Conservation (phyloP, 2,797 vertebrate genomes). For the Peromyscus attwateri region DNA sequence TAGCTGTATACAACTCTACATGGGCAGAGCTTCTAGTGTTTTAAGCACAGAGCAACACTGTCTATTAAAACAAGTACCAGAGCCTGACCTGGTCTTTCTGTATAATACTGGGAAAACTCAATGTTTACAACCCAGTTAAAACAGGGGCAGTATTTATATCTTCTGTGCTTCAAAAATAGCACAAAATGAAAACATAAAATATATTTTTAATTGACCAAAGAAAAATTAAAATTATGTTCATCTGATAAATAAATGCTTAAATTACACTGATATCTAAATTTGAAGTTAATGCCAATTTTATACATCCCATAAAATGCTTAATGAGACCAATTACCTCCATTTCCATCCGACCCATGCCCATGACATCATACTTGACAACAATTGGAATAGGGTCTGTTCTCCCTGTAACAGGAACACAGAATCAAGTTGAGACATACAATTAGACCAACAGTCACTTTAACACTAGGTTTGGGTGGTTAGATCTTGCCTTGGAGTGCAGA, state of each 20-base stretch:
- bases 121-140: constrained; percentile 13
- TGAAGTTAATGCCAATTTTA: constrained; percentile 49
- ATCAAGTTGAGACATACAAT: constrained; percentile 82
- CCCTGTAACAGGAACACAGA: constrained; percentile 92
- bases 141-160: background rate
- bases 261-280: constrained; percentile 10
- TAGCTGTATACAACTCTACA: background rate
- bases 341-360: constrained; percentile 99
- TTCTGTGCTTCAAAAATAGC: constrained; percentile 30
- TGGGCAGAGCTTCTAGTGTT: constrained; percentile 10
- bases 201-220: constrained; percentile 28
- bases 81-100: background rate
- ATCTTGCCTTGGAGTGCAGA: constrained; percentile 99
- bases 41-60: background rate
- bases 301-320: constrained; percentile 46
- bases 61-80: constrained; percentile 7
- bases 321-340: constrained; percentile 94
- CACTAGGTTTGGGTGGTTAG: constrained; percentile 98
- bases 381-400: constrained; percentile 99
- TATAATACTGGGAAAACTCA: background rate
- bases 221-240: constrained; percentile 59
- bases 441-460: constrained; percentile 91
- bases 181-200: constrained; percentile 59
- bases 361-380: constrained; percentile 99
- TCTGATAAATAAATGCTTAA: constrained; percentile 5